Conservation (phyloP, 2,888 invertebrate genomes). For the Tuberolachnus salignus region DNA sequence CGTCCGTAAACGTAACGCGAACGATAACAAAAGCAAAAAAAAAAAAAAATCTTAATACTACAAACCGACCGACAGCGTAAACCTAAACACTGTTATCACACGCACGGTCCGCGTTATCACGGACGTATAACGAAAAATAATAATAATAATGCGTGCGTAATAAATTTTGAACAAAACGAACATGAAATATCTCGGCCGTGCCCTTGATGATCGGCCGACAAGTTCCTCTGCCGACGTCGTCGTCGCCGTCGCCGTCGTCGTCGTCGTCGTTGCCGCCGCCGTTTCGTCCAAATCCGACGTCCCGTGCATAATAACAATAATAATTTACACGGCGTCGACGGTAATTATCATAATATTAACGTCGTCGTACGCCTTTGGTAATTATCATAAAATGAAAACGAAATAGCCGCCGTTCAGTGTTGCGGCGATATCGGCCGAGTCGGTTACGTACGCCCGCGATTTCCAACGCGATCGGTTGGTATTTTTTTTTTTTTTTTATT, state of each 20-base stretch:
- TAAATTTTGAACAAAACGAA: background rate
- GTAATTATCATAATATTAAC: conserved; percentile 3
- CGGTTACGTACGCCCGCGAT: background rate
- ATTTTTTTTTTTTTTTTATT: background rate
- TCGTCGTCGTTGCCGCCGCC: background rate
- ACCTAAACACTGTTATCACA: too few species aligned
- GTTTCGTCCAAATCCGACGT: background rate
- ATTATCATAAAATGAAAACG: conserved; percentile 18
- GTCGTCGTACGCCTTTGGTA: background rate
- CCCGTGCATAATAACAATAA: background rate
- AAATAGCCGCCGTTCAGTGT: background rate
- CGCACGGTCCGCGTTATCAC: too few species aligned
- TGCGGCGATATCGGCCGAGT: too few species aligned
- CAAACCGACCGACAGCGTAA: too few species aligned
- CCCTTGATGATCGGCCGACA: background rate
- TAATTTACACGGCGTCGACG: background rate
- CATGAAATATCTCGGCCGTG: background rate
- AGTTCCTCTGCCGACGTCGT: background rate
- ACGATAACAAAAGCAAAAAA: too few species aligned
- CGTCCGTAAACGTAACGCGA: too few species aligned
- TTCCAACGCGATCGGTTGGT: background rate
- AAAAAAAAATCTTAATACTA: too few species aligned
- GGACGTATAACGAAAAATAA: too few species aligned
- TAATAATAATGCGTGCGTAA: too few species aligned
- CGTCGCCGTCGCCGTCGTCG: too few species aligned